Conservation (phyloP, 1,140 invertebrate species). For the Gryon sp. region DNA sequence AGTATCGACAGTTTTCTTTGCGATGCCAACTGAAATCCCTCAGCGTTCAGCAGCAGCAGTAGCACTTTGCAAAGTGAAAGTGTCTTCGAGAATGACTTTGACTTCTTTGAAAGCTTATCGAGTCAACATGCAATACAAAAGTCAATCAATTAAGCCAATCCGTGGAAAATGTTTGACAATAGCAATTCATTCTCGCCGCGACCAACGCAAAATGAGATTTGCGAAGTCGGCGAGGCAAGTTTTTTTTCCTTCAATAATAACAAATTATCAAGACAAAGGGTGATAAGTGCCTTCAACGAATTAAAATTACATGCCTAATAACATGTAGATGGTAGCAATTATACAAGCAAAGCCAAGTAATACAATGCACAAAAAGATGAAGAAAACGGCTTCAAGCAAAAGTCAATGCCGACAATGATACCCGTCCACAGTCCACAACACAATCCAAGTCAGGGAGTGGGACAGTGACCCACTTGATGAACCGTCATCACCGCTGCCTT, state of each 20-base stretch:
- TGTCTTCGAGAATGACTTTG: conserved; percentile 88
- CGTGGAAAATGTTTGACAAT: conserved; percentile 70
- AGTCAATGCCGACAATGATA: conserved; percentile 23
- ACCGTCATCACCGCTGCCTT: conserved; percentile 87
- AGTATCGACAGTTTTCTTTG: conserved; percentile 88
- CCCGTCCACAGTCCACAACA: conserved; percentile 27
- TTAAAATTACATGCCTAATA: background rate
- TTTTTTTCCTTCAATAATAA: conserved; percentile 71
- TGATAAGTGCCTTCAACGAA: conserved; percentile 54
- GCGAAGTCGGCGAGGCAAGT: conserved; percentile 66
- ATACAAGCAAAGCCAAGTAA: conserved; percentile 80
- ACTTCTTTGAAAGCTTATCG: conserved; percentile 78
- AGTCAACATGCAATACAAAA: conserved; percentile 56
- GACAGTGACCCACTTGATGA: conserved; percentile 58
- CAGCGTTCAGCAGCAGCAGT: conserved; percentile 82
- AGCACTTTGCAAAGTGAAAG: conserved; percentile 87
- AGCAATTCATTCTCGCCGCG: conserved; percentile 72
- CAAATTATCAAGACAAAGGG: conserved; percentile 26
- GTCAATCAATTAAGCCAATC: conserved; percentile 69
- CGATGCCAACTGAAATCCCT: conserved; percentile 83
- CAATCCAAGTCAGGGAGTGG: conserved; percentile 64
- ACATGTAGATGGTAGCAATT: conserved; percentile 82
- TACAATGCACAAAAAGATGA: conserved; percentile 63
- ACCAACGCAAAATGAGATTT: conserved; percentile 49
- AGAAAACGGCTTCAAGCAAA: conserved; percentile 29